These are phyloP conservation scores for Neogale vison DNA, from an alignment of 2,113 vertebrate species.

Conservation along the genomic window DNA sequence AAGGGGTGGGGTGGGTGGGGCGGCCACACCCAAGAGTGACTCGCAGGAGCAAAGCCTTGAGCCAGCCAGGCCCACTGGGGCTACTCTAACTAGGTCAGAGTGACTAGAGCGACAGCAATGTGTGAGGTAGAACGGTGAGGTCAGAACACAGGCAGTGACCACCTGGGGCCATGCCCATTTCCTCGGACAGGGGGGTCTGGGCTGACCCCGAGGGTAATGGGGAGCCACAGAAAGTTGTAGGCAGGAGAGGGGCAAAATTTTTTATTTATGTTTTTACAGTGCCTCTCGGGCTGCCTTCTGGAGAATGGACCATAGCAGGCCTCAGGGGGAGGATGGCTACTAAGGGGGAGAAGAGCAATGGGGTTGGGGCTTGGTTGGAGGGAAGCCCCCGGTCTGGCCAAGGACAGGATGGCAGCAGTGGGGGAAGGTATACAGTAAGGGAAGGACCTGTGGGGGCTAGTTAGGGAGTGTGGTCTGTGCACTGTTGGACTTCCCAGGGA, in stretches of 20 bases:
- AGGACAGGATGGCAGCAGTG: not conserved
- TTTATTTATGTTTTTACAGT: not conserved
- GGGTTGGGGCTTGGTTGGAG: no score
- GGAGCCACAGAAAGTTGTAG: not conserved
- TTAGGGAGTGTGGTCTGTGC: not conserved
- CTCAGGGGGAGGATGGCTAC: rapidly evolving
- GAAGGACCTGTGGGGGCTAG: not conserved
- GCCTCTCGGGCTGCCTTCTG: not conserved
- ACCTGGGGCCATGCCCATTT: not conserved
- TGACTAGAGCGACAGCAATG: not conserved
- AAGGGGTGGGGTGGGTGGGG: constrained; percentile 6
- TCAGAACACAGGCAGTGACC: not conserved
- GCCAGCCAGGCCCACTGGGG: not conserved
- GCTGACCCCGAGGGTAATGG: not conserved
- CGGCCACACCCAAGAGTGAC: constrained; percentile 44
- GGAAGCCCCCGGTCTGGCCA: not conserved
- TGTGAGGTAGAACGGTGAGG: not conserved
- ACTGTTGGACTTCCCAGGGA: not conserved
- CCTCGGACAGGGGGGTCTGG: not conserved
- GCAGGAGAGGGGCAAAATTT: not conserved
- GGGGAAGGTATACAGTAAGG: not conserved
- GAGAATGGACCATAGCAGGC: not conserved
- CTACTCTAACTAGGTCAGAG: constrained; percentile 63
- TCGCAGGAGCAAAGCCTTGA: not conserved
- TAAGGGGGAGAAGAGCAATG: not conserved